Percentiles rank a stretch among this genome's conserved stretches.
phyloP scores from a whole-genome alignment of 2,888 invertebrate genomes.

The Platycheirus rosarum region DNA sequence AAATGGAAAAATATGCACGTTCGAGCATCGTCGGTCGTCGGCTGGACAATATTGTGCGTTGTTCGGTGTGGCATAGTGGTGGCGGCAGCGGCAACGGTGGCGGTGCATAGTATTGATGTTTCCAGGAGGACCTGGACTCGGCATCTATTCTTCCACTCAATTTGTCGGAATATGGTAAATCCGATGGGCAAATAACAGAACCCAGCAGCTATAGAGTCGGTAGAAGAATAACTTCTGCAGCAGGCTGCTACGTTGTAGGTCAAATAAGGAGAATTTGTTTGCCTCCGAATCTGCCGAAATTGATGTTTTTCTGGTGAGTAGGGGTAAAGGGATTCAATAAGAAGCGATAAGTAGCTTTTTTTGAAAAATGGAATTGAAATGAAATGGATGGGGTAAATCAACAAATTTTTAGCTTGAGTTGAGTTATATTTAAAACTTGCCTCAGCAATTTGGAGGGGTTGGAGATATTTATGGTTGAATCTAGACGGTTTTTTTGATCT shows the following conservation, averaged over 20 bases:
- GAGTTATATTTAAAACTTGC: constrained; percentile 61
- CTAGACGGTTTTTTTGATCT: constrained; percentile 4
- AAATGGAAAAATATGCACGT: constrained; percentile 71
- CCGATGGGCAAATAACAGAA: constrained; percentile 59
- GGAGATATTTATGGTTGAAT: background rate
- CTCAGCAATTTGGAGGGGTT: constrained; percentile 59
- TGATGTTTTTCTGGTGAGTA: background rate
- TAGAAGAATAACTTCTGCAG: constrained; percentile 65
- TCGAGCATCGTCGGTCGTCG: constrained; percentile 7
- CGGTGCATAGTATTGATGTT: constrained; percentile 61
- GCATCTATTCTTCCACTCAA: constrained; percentile 63
- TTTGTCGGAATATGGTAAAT: constrained; percentile 74
- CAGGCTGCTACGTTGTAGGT: constrained; percentile 72
- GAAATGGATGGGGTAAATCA: constrained; percentile 63
- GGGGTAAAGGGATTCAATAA: background rate
- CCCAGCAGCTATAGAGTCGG: constrained; percentile 22
- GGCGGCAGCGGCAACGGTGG: background rate
- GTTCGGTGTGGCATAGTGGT: no score
- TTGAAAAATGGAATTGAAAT: constrained; percentile 71
- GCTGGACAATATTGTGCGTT: constrained; percentile 36
- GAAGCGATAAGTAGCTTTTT: constrained; percentile 66
- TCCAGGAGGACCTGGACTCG: constrained; percentile 36
- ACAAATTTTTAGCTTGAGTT: constrained; percentile 72
- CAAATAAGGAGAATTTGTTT: constrained; percentile 68
- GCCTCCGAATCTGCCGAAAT: constrained; percentile 42